Conservation (phyloP, 2,797 vertebrate genomes). For the Lindbergichthys nudifrons region DNA sequence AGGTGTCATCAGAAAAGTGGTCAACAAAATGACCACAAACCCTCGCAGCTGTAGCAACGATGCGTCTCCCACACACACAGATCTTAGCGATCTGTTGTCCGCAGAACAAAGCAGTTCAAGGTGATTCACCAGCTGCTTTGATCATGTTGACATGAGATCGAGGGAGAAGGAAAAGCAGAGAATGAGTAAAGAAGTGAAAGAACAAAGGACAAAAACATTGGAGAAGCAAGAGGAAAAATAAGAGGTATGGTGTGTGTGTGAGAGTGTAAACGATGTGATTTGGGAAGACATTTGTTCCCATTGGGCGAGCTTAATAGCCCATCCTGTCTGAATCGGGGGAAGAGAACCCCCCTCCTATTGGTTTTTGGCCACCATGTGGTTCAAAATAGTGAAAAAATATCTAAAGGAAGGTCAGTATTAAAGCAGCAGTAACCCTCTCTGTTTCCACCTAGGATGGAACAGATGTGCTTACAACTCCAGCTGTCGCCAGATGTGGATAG, state of each 20-base stretch:
- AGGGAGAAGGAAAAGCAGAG: constrained; percentile 1
- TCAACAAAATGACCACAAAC: constrained; percentile 37
- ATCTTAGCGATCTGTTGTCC: constrained; percentile 24
- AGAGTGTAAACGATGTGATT: constrained; percentile 74
- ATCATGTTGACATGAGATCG: constrained; percentile 23
- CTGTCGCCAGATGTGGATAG: constrained; percentile 80
- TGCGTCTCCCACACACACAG: constrained; percentile 10
- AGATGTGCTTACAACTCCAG: constrained; percentile 81
- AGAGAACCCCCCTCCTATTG: constrained; percentile 53
- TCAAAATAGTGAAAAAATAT: constrained; percentile 54
- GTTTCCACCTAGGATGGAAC: constrained; percentile 73
- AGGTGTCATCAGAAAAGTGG: constrained; percentile 23
- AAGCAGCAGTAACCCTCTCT: constrained; percentile 57
- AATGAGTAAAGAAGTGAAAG: constrained; percentile 28
- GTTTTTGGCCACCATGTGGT: constrained; percentile 46
- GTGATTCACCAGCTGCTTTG: constrained; percentile 5
- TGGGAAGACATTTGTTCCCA: constrained; percentile 65
- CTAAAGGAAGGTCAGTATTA: constrained; percentile 68
- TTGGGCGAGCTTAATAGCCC: constrained; percentile 59
- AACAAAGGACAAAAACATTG: constrained; percentile 42
- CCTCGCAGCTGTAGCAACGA: constrained; percentile 23
- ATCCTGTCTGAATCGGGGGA: constrained; percentile 53
- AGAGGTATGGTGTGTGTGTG: constrained; percentile 59
- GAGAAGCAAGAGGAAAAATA: constrained; percentile 49
- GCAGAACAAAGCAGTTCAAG: constrained; percentile 18